A percentile compares a stretch with the other conserved stretches of the same genome.
Evolutionary conservation across 2,797 vertebrate species (phyloP).

Genomic region (Cynopterus sphinx): DNA sequence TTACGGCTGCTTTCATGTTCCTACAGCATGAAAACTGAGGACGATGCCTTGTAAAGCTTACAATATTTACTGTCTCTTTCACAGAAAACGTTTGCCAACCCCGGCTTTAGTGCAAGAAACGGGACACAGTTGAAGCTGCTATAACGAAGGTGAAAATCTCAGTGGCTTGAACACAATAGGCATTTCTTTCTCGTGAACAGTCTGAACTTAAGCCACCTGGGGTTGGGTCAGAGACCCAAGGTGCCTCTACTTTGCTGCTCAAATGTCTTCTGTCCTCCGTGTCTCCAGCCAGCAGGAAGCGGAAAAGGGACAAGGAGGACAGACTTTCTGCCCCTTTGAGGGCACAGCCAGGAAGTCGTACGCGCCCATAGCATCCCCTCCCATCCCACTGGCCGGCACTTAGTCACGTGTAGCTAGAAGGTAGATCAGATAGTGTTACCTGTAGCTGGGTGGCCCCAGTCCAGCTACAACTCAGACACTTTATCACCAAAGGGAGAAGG

Average conservation of each 20-base stretch:
- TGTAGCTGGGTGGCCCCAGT: background rate
- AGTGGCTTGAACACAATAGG: background rate
- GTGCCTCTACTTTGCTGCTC: background rate
- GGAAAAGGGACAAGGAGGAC: background rate
- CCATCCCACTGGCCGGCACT: background rate
- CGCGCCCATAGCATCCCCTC: background rate
- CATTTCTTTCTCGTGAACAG: background rate
- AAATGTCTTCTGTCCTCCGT: accelerated
- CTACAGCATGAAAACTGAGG: background rate
- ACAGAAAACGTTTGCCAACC: background rate
- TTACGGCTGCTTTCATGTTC: background rate
- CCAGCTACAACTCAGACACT: background rate
- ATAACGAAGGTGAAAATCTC: background rate
- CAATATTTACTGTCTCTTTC: background rate
- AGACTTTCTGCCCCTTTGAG: background rate
- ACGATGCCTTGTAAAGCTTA: background rate
- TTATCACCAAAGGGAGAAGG: background rate
- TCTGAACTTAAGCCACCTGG: background rate
- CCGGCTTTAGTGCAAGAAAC: background rate
- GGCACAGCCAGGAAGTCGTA: background rate
- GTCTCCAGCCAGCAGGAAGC: background rate
- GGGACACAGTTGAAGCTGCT: background rate
- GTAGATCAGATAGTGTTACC: background rate
- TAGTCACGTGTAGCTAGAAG: background rate
- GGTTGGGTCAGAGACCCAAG: background rate